Evolutionary conservation across 2,113 vertebrate species (phyloP), one percentile per base, ranked within the genome.

Genomic region (Heterotilapia buettikoferi): DNA sequence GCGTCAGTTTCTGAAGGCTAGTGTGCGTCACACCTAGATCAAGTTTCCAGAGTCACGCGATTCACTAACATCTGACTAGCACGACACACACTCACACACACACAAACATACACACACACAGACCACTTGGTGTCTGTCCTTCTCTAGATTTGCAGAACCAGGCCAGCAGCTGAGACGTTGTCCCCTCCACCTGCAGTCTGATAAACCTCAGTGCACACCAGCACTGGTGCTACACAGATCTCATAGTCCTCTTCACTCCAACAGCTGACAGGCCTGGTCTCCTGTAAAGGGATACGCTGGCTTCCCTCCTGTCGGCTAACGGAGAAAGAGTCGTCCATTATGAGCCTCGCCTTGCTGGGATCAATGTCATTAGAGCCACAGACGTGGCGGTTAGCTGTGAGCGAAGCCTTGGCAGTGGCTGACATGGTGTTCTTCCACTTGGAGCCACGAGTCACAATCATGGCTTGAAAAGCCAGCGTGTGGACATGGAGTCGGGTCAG

Each of bases 371-470:
- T 43, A 2, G 97, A 97, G 82, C 97, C 97, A 31, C 97, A 97
- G 73, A 97, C 97, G n/a, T 97, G 97, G 26, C 97, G 96, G 94
- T 97, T 97, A 21, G 97, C 97, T 3, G 97, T 97, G 56, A 97
- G 96, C 3, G 97, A 97, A 52, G 97, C 97, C 81, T 97, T 97
- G 92, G 97, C 97, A 0, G 95, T 95, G 90, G 97, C 97, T 1
- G 97, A 97, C 97, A 97, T 97, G 53, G 96, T 97, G 96, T 97
- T 97, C 92, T 97, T 97, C 97, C 97, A 97, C 91, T 94, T 92
- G 50, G 97, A 97, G 61, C 94, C 95, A 6, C 14, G 94, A 2
- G 93, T 95, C 54, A 97, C 96, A 5, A 97, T 96, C 90, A 97
- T 97, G 85, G 97, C 97, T 94, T 97, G 97, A 78, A 97, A 97